Conservation (phyloP, 2,888 invertebrate genomes). For the Limnephilus rhombicus region DNA sequence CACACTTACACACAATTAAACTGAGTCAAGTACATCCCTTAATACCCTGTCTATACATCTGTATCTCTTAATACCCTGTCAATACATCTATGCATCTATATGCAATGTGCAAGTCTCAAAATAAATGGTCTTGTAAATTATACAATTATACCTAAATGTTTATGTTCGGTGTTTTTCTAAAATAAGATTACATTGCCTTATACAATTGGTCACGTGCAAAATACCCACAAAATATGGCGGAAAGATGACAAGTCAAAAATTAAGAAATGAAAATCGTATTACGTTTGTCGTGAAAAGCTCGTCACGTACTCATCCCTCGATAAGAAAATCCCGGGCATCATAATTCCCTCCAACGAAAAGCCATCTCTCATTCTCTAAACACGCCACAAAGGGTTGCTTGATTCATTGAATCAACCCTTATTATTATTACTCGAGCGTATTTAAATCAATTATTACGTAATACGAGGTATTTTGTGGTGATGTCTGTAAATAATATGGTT, state of each 20-base stretch:
- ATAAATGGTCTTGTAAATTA: no score
- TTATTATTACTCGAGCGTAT: not conserved
- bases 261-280: not conserved
- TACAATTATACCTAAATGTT: no score
- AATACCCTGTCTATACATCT: no score
- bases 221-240: not conserved
- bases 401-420: not conserved
- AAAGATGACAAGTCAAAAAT: not conserved
- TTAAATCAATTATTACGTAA: not conserved
- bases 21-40: no score
- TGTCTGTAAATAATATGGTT: not conserved
- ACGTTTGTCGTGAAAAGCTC: constrained; percentile 33
- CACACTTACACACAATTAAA: no score
- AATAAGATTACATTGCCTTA: no score
- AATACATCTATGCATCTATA: no score
- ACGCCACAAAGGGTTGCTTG: not conserved
- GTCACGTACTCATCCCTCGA: constrained; percentile 40
- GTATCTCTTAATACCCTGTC: no score
- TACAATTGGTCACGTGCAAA: not conserved
- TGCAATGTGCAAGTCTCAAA: no score
- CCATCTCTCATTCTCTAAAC: not conserved
- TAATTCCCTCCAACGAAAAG: constrained; percentile 6
- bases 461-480: not conserved
- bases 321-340: constrained; percentile 38
- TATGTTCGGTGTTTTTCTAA: no score